Evolutionary conservation across 1,140 invertebrate genomes (phyloP).

Genomic region (Trachymyrmex cornetzi): DNA sequence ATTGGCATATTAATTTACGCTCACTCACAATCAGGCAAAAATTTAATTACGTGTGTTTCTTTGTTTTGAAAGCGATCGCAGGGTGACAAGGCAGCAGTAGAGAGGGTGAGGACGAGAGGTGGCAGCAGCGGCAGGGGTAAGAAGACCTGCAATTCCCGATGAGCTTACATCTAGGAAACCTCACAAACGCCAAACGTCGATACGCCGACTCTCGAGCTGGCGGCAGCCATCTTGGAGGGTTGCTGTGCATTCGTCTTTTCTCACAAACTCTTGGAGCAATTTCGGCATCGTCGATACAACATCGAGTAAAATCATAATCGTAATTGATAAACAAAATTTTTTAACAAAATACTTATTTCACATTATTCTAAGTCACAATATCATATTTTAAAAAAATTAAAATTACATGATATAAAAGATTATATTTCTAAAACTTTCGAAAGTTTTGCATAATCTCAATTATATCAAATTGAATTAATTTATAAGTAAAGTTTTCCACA

Average conservation of each 20-base stretch:
- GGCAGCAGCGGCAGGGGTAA: slow-evolving; percentile 82
- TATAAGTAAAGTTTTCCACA: not conserved
- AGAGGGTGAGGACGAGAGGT: slow-evolving; percentile 67
- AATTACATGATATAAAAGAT: not conserved
- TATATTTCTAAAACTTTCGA: not conserved
- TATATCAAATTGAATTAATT: not conserved
- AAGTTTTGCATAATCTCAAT: not conserved
- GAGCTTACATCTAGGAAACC: slow-evolving; percentile 87
- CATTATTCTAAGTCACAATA: not conserved
- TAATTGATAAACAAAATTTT: not conserved
- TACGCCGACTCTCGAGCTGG: slow-evolving; percentile 78
- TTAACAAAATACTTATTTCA: not conserved
- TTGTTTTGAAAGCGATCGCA: slow-evolving; percentile 83
- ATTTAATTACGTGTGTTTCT: slow-evolving; percentile 85
- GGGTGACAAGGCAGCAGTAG: slow-evolving; percentile 67
- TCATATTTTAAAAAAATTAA: not conserved
- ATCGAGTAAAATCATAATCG: not conserved
- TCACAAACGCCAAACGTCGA: slow-evolving; percentile 86
- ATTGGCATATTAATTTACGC: slow-evolving; percentile 73
- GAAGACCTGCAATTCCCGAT: slow-evolving; percentile 86
- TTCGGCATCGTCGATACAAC: slow-evolving; percentile 57
- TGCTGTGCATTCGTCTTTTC: slow-evolving; percentile 80
- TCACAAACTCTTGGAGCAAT: slow-evolving; percentile 79
- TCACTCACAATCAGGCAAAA: slow-evolving; percentile 67
- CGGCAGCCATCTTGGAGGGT: slow-evolving; percentile 86